Evolutionary conservation across 2,113 vertebrate genomes (phyloP), one percentile per base, ranked within the genome.

Genomic region (Egretta garzetta): DNA sequence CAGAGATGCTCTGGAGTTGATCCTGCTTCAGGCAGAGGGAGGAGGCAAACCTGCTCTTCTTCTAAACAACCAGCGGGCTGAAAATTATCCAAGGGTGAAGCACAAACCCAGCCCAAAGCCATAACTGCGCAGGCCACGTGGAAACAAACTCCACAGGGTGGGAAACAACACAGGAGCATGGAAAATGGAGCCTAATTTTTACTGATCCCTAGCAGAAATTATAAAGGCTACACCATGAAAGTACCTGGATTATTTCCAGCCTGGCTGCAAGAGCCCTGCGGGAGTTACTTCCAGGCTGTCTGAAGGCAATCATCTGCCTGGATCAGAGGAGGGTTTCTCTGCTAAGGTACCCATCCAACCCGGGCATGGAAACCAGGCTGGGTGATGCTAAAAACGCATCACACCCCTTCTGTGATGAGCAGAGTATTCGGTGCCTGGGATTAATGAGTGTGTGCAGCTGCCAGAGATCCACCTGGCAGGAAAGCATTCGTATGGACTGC

Each of bases 241-340:
- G 28, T 9, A 45, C 83, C 64, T 80, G 89, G 92, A 73, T 70
- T 35, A 6, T 74, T 87, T 81, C 86, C 94, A 97, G 90, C 64
- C 88, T 66, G 45, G 72, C 77, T 59, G 58, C 1, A 9, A 73
- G 73, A 93, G 87, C 52, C 66, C 67, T 88, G 60, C 86, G 72
- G 75, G 77, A 90, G 59, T 72, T 60, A 39, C 8, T 88, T 47
- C 86, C 24, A 45, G 52, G 37, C 72, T 91, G 95, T 30, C 80
- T 76, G 75, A 70, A 88, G 71, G 76, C 56, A 83, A 56, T 56
- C 26, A 59, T 73, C 75, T 16, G 75, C 53, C 75, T 73, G 84
- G 27, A 77, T 56, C 45, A n/a, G 68, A 91, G 53, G 14, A 50
- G 37, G 68, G 71, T 32, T 92, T 67, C 67, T 94, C 83, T 76